Conservation (phyloP, 64 coral and sea anemone genomes). For the Dendrophyllia cribrosa region DNA sequence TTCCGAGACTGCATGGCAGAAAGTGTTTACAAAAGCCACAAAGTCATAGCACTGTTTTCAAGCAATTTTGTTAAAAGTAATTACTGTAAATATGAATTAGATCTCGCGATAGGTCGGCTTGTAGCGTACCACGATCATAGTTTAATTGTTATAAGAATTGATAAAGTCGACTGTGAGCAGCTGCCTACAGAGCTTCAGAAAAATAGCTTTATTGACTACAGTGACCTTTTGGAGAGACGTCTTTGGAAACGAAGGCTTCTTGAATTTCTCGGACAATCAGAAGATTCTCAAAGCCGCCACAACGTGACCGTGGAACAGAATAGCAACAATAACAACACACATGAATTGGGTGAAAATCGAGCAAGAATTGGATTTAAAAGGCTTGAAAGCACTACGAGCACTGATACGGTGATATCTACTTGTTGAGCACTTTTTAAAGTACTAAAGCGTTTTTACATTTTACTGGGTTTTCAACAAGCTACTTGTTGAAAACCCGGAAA, state of each 20-base stretch:
- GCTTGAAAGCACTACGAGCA: background rate
- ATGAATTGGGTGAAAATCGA: background rate
- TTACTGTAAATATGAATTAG: conserved; percentile 46
- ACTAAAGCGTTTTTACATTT: background rate
- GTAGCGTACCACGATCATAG: background rate
- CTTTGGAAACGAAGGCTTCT: background rate
- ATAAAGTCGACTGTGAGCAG: background rate
- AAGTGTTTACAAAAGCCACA: conserved; percentile 58
- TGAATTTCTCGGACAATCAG: background rate
- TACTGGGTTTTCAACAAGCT: too few species aligned
- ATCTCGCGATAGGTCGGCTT: conserved; percentile 18
- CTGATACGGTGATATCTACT: background rate
- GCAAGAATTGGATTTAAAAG: background rate
- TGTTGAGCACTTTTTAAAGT: background rate
- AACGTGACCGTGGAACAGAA: background rate
- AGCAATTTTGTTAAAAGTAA: conserved; percentile 53
- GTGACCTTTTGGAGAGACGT: conserved; percentile 11
- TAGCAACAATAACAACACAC: background rate
- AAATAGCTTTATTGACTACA: conserved; percentile 41
- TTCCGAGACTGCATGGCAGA: conserved; percentile 50
- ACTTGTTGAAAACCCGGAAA: too few species aligned
- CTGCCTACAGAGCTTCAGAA: conserved; percentile 19
- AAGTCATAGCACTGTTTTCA: conserved; percentile 60
- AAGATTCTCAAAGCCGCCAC: background rate
- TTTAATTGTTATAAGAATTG: conserved; percentile 51